A percentile compares a stretch with the other conserved stretches of the same genome.
phyloP scores from a whole-genome alignment of 2,113 vertebrate genomes.

The Platichthys stellatus region DNA sequence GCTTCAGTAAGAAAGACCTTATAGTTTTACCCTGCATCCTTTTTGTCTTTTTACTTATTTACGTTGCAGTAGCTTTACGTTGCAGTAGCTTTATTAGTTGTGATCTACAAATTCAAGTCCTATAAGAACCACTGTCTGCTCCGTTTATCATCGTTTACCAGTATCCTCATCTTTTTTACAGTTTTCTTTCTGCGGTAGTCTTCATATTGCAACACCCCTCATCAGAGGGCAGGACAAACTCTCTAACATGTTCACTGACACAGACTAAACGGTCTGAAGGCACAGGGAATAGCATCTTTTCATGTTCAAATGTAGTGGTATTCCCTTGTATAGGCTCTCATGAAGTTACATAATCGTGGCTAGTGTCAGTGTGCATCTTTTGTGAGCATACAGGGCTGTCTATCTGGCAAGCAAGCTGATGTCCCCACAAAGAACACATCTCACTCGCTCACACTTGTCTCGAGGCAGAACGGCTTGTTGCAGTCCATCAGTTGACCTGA shows the following conservation, averaged over 20 bases:
- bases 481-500: conserved; percentile 39
- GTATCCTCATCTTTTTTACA: conserved; percentile 8
- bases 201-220: neutral
- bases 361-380: conserved; percentile 17
- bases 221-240: conserved; percentile 27
- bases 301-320: conserved; percentile 26
- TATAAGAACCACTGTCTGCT: no score
- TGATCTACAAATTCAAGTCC: no score
- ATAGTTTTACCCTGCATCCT: neutral
- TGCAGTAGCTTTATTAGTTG: no score
- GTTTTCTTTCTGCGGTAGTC: conserved; percentile 5
- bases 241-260: conserved; percentile 44
- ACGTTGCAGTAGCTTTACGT: no score
- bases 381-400: conserved; percentile 26
- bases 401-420: conserved; percentile 16
- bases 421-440: conserved; percentile 19
- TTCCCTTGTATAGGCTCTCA: conserved; percentile 15
- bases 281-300: conserved; percentile 13
- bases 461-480: conserved; percentile 15
- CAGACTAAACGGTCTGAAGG: conserved; percentile 40
- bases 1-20: neutral
- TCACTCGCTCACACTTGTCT: conserved; percentile 23
- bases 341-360: conserved; percentile 45
- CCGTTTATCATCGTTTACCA: neutral
- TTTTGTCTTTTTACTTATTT: neutral